Base-by-base conservation (phyloP, 35 echinoderm and acorn worm genomes). In the Ophiothrix spiculata region DNA sequence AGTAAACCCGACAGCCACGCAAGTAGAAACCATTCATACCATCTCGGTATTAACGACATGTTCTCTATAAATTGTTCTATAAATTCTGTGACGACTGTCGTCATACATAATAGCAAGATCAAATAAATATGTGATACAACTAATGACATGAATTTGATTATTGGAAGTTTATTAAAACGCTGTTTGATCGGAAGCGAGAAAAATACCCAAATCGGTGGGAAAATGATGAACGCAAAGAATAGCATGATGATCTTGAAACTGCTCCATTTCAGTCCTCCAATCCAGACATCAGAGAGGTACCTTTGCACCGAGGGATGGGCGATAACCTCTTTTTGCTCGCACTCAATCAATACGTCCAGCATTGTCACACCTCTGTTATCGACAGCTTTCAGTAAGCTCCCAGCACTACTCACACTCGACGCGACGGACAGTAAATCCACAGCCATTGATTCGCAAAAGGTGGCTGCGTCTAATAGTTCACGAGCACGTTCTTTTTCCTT, bases 131-230 rank as follows among this genome's bases (percentile, higher is more conserved):
- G 96, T 0, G 96, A 99, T 0, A 94, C 96, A 10, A 99, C 73
- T 39, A 91, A 90, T n/a, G 88, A 91, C 96, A 99, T 99, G 86
- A 94, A 99, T 75, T 99, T 99, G 45, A 99, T 99, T 38, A 99
- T 99, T 31, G 96, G 96, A 8, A 99, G 89, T 82, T 91, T 93
- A 83, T 94, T 93, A 75, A 91, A 92, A 15, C 89, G 81, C 14
- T 87, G 86, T 49, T 91, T 88, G 38, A 99, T 82, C 4, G 96
- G 96, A 17, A 99, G 37, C 0, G 96, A 94, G 33, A 99, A 94
- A 33, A 86, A 74, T 36, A 94, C 79, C 96, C 96, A 99, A 1
- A 99, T 84, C 21, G 92, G 92, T 0, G 96, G 96, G 29, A 90
- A 91, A 32, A 99, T 74, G 32, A 99, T 75, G 32, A 99, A 91